These are phyloP conservation scores for Drosophila leonis DNA, from an alignment of 2,888 invertebrate genomes.

Conservation along the genomic window DNA sequence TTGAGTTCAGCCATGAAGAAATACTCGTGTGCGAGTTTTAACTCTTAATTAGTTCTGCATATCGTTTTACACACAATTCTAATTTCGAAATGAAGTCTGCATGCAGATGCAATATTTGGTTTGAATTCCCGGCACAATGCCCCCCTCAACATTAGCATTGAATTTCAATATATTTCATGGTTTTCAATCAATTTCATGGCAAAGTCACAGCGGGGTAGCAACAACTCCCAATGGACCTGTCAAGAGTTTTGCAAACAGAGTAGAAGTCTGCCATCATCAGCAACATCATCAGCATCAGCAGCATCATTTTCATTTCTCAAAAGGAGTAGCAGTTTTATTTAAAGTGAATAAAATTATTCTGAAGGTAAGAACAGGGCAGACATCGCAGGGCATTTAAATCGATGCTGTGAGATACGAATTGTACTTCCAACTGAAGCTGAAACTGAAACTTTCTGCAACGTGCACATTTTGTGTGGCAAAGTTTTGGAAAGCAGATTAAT, in stretches of 20 bases:
- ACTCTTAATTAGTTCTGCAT: conserved; percentile 12
- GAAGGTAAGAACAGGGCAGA: conserved; percentile 16
- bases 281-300: conserved; percentile 9
- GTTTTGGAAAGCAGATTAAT: conserved; percentile 70
- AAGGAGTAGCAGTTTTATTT: conserved; percentile 26
- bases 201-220: conserved; percentile 56
- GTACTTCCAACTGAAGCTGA: conserved; percentile 9
- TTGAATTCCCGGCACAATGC: conserved; percentile 12
- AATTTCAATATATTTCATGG: conserved; percentile 79
- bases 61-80: conserved; percentile 9
- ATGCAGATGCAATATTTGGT: conserved; percentile 38
- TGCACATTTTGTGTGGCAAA: conserved; percentile 53
- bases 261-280: conserved; percentile 37
- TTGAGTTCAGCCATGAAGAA: neutral
- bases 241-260: conserved; percentile 72
- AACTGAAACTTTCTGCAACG: conserved; percentile 50
- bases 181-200: conserved; percentile 77
- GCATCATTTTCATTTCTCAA: conserved; percentile 14
- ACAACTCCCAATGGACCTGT: conserved; percentile 69
- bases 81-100: conserved; percentile 23
- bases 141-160: conserved; percentile 54
- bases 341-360: conserved; percentile 28
- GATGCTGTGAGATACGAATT: conserved; percentile 11
- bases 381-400: neutral
- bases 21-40: neutral